A percentile compares a stretch with the other conserved stretches of the same genome.
Conservation (phyloP, 2,888 invertebrate species). For the Epinotia ramella region DNA sequence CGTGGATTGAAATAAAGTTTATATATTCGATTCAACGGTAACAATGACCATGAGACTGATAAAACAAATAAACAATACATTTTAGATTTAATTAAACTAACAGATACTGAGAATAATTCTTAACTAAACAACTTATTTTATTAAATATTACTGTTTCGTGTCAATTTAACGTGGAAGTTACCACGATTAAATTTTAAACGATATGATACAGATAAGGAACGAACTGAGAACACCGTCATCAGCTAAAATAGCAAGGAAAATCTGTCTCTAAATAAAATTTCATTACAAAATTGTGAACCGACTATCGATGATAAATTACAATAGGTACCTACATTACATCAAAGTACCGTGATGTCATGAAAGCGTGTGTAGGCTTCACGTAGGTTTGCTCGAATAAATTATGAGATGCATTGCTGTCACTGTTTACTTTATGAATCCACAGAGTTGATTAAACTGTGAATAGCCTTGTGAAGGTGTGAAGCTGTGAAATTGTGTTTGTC, state of each 20-base stretch:
- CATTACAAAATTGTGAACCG: background rate
- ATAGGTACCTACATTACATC: background rate
- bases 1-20: background rate
- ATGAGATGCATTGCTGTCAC: constrained; percentile 25
- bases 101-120: background rate
- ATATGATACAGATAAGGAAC: too few relatives aligned
- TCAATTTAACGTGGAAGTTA: too few relatives aligned
- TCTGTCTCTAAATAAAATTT: background rate
- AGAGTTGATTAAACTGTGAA: background rate
- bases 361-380: constrained; percentile 33
- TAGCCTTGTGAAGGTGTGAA: background rate
- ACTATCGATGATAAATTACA: background rate
- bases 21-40: background rate
- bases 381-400: constrained; percentile 23
- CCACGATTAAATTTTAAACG: too few relatives aligned
- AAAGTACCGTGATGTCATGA: constrained; percentile 32
- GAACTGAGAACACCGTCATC: background rate
- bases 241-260: background rate
- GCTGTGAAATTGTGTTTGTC: constrained; percentile 1
- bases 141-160: too few relatives aligned
- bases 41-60: background rate
- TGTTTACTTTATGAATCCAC: constrained; percentile 9
- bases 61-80: background rate
- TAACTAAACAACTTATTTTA: too few relatives aligned
- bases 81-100: constrained; percentile 18